These are phyloP conservation scores for Drosophila conformis DNA, from an alignment of 2,888 invertebrate genomes.

Conservation along the genomic window DNA sequence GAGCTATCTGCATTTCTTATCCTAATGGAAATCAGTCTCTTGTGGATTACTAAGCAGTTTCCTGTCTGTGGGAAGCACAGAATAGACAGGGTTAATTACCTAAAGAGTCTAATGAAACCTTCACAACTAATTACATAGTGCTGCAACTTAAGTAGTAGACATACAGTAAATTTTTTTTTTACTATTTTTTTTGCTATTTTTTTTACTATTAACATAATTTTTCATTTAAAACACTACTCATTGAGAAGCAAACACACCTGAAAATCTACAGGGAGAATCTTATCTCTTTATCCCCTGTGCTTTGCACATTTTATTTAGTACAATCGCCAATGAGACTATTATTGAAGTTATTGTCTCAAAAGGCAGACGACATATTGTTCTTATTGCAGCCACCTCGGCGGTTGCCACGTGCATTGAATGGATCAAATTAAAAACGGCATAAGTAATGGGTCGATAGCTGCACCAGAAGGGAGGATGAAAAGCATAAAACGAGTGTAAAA, in stretches of 20 bases:
- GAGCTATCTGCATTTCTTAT: slow-evolving; percentile 60
- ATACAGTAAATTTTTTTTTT: too few relatives aligned
- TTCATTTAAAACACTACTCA: too few relatives aligned
- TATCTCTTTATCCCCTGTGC: neutral
- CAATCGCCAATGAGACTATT: slow-evolving; percentile 23
- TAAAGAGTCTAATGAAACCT: slow-evolving; percentile 4
- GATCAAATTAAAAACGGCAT: slow-evolving; percentile 72
- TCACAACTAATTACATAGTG: neutral
- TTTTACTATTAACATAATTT: too few relatives aligned
- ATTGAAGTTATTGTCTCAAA: slow-evolving; percentile 27
- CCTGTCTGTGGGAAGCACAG: neutral
- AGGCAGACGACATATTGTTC: slow-evolving; percentile 42
- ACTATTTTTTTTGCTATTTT: too few relatives aligned
- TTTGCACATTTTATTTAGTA: slow-evolving; percentile 1
- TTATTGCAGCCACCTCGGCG: slow-evolving; percentile 17
- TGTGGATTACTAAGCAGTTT: slow-evolving; percentile 36
- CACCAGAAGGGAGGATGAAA: neutral
- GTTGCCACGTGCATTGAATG: slow-evolving; percentile 68
- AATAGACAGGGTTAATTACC: neutral
- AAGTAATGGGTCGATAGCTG: slow-evolving; percentile 65
- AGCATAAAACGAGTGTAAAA: slow-evolving; percentile 28
- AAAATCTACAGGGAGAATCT: neutral
- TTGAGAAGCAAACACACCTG: neutral
- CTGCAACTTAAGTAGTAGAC: neutral
- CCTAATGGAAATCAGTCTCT: slow-evolving; percentile 55